These are phyloP conservation scores for Sebastes elongatus DNA, from an alignment of 2,797 vertebrate species.

Conservation along the genomic window DNA sequence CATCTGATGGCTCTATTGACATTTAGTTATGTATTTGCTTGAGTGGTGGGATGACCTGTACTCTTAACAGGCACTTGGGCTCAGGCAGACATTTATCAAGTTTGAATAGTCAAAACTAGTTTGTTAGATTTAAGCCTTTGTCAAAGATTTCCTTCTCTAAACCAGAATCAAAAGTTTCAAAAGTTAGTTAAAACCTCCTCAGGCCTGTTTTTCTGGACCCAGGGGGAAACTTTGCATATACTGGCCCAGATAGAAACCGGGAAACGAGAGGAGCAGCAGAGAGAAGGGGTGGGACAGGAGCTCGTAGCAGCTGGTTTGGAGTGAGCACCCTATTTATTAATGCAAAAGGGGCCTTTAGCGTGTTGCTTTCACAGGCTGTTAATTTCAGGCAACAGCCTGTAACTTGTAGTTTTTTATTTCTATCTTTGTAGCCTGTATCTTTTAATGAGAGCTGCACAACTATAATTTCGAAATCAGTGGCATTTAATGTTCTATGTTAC, in stretches of 20 bases:
- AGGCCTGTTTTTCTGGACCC: constrained; percentile 36
- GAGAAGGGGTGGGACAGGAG: constrained; percentile 43
- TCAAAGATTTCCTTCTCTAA: background rate
- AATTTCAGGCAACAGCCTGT: constrained; percentile 25
- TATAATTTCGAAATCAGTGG: background rate
- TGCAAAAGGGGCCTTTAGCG: constrained; percentile 6
- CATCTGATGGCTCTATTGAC: background rate
- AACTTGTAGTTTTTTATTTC: background rate
- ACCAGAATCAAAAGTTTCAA: background rate
- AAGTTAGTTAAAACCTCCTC: constrained; percentile 31
- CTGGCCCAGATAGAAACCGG: constrained; percentile 64
- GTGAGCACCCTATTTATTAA: constrained; percentile 28
- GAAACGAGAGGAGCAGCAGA: constrained; percentile 65
- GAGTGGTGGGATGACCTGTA: background rate
- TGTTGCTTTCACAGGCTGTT: constrained; percentile 34
- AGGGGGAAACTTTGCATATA: constrained; percentile 72
- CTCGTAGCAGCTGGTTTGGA: constrained; percentile 61
- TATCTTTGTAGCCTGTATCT: background rate
- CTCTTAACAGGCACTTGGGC: background rate
- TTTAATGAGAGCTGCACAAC: background rate
- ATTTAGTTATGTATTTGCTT: background rate
- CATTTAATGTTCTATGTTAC: background rate
- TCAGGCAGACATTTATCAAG: background rate
- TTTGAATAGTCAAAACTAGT: background rate
- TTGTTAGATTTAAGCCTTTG: background rate